Evolutionary conservation across 2,797 vertebrate species (phyloP), one percentile per base, ranked within the genome.

Genomic region (Coregonus ussuriensis): DNA sequence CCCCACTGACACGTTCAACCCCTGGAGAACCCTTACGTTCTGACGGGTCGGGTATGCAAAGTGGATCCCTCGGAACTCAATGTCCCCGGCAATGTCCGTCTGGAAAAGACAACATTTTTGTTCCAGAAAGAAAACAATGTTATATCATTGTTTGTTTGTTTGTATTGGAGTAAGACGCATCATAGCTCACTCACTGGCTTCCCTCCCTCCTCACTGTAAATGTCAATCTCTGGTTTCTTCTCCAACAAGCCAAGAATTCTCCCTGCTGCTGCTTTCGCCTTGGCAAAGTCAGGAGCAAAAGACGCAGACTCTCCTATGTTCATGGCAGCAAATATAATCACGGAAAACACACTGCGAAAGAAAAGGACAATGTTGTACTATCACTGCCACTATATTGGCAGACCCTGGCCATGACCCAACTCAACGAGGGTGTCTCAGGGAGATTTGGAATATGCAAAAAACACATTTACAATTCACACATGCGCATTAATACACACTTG

Each of bases 1-100:
- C 69, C 80, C 85, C 83, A 94, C 91, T 11, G 92, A 93, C 67
- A 95, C 0, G 3, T 16, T 92, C 18, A 95, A 86, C 14, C 92
- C 93, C 86, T 93, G 94, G 70, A 94, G 90, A 78, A 95, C 93
- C 14, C 78, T 90, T 76, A 89, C 88, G 75, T 91, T 90, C 9
- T 85, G 82, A 77, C 94, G 89, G 47, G 91, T 87, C 52, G 94
- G 94, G 59, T 95, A 95, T 0, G 79, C 79, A 83, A 95, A 95
- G 51, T 91, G 88, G 52, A 94, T 25, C 0, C 91, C 91, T 67
- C 73, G 84, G 83, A 95, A 95, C 80, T 93, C 92, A 82, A 94
- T 81, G 74, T 90, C 87, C 62, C 94, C 94, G 79, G 85, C 85
- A 86, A 93, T 92, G 74, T 89, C 68, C 1, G 9, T 69, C 92